These are phyloP conservation scores for Microctenopoma stevenorrisi DNA, from an alignment of 2,797 vertebrate genomes.

Conservation along the genomic window DNA sequence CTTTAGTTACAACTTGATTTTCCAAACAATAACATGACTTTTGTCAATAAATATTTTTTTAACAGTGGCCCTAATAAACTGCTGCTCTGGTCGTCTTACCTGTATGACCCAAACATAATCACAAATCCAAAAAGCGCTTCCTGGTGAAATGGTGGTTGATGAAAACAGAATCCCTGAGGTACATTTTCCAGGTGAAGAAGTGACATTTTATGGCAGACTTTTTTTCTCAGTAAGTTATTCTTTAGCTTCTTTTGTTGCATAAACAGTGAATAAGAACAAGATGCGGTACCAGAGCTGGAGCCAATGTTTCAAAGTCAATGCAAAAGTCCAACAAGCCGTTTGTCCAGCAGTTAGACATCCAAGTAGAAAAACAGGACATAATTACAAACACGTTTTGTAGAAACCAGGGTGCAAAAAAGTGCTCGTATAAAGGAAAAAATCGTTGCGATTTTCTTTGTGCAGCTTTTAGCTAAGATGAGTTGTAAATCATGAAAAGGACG, in stretches of 20 bases:
- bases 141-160: constrained; percentile 26
- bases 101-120: background rate
- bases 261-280: constrained; percentile 33
- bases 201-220: constrained; percentile 43
- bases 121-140: background rate
- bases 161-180: constrained; percentile 79
- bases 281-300: constrained; percentile 23
- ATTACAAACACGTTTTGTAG: constrained; percentile 72
- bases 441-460: constrained; percentile 63
- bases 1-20: background rate
- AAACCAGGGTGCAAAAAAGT: constrained; percentile 80
- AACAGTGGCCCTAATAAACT: constrained; percentile 5
- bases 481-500: constrained; percentile 22
- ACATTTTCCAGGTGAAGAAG: constrained; percentile 47
- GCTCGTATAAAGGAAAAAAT: constrained; percentile 74
- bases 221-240: constrained; percentile 10
- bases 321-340: constrained; percentile 14
- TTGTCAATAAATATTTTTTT: background rate
- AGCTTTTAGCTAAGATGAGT: constrained; percentile 49
- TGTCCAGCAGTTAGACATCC: background rate
- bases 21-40: too few relatives aligned
- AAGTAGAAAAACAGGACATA: constrained; percentile 66
- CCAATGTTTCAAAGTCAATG: constrained; percentile 22
- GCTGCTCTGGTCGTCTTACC: background rate
- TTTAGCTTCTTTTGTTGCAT: constrained; percentile 51